These are phyloP conservation scores for Laothoe populi DNA, from an alignment of 2,888 invertebrate species.

Conservation along the genomic window DNA sequence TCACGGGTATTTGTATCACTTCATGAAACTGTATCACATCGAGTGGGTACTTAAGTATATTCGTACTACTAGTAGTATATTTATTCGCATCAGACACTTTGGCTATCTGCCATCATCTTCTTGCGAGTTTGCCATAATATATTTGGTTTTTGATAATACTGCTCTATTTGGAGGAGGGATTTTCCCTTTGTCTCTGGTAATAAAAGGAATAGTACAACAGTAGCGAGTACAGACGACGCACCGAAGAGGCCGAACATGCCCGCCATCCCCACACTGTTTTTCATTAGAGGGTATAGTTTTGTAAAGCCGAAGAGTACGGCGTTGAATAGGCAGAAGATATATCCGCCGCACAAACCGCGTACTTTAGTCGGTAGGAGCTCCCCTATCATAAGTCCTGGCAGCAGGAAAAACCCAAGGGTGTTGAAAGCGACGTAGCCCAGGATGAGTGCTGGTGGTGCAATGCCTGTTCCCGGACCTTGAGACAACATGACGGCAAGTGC, in stretches of 20 bases:
- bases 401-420: slow-evolving; percentile 89
- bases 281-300: slow-evolving; percentile 88
- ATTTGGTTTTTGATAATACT: slow-evolving; percentile 89
- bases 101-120: slow-evolving; percentile 55
- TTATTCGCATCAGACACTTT: slow-evolving; percentile 58
- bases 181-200: slow-evolving; percentile 91
- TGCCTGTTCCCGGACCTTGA: slow-evolving; percentile 56
- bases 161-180: slow-evolving; percentile 89
- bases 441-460: slow-evolving; percentile 69
- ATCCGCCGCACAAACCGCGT: slow-evolving; percentile 89
- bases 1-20: slow-evolving; percentile 26
- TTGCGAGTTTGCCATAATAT: slow-evolving; percentile 85
- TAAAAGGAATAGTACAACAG: slow-evolving; percentile 87
- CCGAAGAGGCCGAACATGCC: slow-evolving; percentile 91
- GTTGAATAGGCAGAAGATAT: slow-evolving; percentile 90
- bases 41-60: slow-evolving; percentile 39
- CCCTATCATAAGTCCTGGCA: slow-evolving; percentile 90
- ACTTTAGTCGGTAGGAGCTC: slow-evolving; percentile 90
- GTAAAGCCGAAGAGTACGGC: slow-evolving; percentile 87
- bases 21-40: slow-evolving; percentile 34
- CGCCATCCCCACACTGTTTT: slow-evolving; percentile 84
- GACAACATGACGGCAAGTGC: slow-evolving; percentile 74
- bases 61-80: slow-evolving; percentile 30
- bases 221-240: slow-evolving; percentile 85
- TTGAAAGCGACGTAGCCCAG: slow-evolving; percentile 90